Conservation (phyloP, 2,113 vertebrate species). For the Mungos mungo region DNA sequence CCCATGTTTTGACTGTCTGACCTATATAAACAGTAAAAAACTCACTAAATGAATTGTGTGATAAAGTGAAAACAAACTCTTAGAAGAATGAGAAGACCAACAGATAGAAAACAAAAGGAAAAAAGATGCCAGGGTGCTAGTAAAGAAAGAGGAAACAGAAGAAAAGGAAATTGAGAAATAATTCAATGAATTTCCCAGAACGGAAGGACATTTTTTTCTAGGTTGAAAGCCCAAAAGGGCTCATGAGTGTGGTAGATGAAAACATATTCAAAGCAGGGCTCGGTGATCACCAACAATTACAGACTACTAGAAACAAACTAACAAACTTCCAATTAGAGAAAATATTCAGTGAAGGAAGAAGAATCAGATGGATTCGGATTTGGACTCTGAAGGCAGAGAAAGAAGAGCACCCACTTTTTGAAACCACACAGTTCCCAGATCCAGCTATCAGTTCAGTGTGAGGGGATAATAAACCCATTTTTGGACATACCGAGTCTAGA, state of each 20-base stretch:
- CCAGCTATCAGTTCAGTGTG: neutral
- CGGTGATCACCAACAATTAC: neutral
- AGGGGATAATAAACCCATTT: neutral
- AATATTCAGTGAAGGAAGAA: neutral
- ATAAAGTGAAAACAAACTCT: too few species aligned
- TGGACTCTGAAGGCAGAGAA: neutral
- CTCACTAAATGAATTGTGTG: neutral
- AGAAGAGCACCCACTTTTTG: neutral
- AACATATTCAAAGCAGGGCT: neutral
- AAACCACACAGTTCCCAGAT: neutral
- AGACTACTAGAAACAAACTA: neutral
- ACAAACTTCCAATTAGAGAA: neutral
- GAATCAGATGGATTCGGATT: neutral
- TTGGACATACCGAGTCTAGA: neutral
- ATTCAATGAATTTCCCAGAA: neutral
- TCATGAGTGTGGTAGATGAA: neutral
- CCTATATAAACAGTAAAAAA: neutral
- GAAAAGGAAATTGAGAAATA: neutral
- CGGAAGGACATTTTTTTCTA: neutral
- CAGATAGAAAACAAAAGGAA: neutral
- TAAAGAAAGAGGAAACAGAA: neutral
- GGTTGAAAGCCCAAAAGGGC: neutral
- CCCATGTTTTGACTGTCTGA: neutral
- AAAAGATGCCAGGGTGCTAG: too few species aligned
- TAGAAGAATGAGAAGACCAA: neutral